Base-by-base conservation (phyloP, 2,797 vertebrate genomes). In the Falco rusticolus region DNA sequence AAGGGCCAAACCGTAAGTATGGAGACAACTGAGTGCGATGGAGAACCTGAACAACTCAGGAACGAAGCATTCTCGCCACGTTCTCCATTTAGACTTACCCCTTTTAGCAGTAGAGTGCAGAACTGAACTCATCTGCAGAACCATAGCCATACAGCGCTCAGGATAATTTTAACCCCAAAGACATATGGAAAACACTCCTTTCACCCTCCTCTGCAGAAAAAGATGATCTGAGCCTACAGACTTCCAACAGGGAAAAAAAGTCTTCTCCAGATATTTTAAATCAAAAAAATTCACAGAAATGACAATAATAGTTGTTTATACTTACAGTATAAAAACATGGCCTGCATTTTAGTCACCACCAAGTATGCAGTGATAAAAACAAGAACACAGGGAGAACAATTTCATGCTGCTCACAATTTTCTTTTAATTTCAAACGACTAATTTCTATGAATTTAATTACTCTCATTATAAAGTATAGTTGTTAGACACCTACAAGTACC, bases 141-240 rank as follows among this genome's bases (percentile, higher is more conserved):
- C 48, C 89, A 50, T 0, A 48, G 7, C 61, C 83, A 21, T 76
- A 29, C 71, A 20, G 70, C 9, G 0, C 48, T 31, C 54, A 6
- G 84, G 79, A 89, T 76, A 72, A 71, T 59, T 87, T 91, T 29
- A 85, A 94, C 70, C 84, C 89, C 88, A 25, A 51, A 21, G 75
- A 15, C 93, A 91, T 71, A 95, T 86, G 96, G 94, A 96, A 69
- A 96, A 56, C 17, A 2, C 25, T 86, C 80, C 89, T 86, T 81
- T 54, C 89, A 61, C 63, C 86, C 79, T 93, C 92, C 93, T 90
- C 95, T 94, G 87, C 94, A 91, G 69, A 17, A 21, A 72, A 56
- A 63, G 60, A 87, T 28, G 64, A 75, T 15, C 77, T 3, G 17
- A 95, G 75, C 91, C 91, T 48, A 47, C 82, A 91, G 82, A 26